phyloP scores from a whole-genome alignment of 2,888 invertebrate species.

The Geotrupes spiniger region DNA sequence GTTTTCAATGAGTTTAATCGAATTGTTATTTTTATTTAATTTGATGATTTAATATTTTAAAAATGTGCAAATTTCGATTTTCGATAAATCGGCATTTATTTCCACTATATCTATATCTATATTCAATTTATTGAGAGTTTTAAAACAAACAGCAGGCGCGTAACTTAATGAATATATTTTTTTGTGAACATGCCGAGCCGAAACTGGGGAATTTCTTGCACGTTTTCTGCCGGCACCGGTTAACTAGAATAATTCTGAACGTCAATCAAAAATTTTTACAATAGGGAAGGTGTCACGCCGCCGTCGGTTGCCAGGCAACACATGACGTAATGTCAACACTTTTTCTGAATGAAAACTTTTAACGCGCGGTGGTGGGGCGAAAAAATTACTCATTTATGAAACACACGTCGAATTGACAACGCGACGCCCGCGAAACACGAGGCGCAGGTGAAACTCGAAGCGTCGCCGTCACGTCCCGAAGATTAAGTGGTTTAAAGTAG shows the following conservation, averaged over 20 bases:
- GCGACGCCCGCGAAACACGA: too few species aligned
- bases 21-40: too few species aligned
- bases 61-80: too few species aligned
- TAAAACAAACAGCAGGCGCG: not conserved
- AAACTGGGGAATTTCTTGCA: slow-evolving; percentile 3
- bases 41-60: too few species aligned
- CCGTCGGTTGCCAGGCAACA: slow-evolving; percentile 48
- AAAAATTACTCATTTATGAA: slow-evolving; percentile 19
- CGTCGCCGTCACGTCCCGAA: too few species aligned
- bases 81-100: too few species aligned
- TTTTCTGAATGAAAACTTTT: slow-evolving; percentile 62
- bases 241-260: slow-evolving; percentile 8
- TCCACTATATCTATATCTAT: too few species aligned
- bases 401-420: not conserved
- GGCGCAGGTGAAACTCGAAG: too few species aligned
- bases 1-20: too few species aligned
- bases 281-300: slow-evolving; percentile 31
- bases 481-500: too few species aligned
- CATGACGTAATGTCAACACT: slow-evolving; percentile 50
- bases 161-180: not conserved
- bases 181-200: not conserved
- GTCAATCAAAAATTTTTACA: slow-evolving; percentile 14
- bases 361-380: slow-evolving; percentile 50
- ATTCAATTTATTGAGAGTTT: too few species aligned
- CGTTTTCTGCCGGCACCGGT: slow-evolving; percentile 16